phyloP scores from a whole-genome alignment of 2,888 invertebrate genomes.

The Cerastis rubricosa region DNA sequence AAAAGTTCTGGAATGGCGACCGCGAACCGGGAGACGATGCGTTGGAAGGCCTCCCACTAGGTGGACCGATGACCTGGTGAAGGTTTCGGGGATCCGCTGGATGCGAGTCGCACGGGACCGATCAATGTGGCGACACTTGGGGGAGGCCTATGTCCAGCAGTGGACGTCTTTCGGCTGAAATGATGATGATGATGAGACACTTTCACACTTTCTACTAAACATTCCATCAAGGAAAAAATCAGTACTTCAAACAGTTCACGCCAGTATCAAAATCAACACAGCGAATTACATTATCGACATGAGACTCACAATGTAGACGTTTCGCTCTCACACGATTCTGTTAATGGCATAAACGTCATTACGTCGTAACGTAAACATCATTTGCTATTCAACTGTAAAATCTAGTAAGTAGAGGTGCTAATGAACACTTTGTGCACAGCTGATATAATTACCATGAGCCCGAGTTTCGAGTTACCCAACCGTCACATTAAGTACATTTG shows the following conservation, averaged over 20 bases:
- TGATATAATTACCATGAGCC: slow-evolving; percentile 61
- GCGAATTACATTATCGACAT: not conserved
- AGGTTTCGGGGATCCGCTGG: too few relatives aligned
- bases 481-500: slow-evolving; percentile 62
- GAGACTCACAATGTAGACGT: slow-evolving; percentile 1
- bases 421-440: slow-evolving; percentile 65
- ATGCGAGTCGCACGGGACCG: too few relatives aligned
- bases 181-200: too few relatives aligned
- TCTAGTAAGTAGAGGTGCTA: slow-evolving; percentile 57
- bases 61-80: too few relatives aligned
- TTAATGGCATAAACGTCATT: slow-evolving; percentile 45
- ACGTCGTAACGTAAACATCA: slow-evolving; percentile 52
- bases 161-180: too few relatives aligned
- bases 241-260: not conserved
- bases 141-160: too few relatives aligned
- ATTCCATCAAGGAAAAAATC: not conserved
- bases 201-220: not conserved
- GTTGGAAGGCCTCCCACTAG: too few relatives aligned
- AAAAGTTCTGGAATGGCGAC: too few relatives aligned
- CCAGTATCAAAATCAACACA: slow-evolving; percentile 10
- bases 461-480: slow-evolving; percentile 53
- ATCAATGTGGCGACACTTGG: too few relatives aligned
- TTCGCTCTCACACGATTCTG: slow-evolving; percentile 19
- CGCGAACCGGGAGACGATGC: too few relatives aligned
- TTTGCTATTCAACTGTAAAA: slow-evolving; percentile 65